These are phyloP conservation scores for Zygaena filipendulae DNA, from an alignment of 2,888 invertebrate species.

Conservation along the genomic window DNA sequence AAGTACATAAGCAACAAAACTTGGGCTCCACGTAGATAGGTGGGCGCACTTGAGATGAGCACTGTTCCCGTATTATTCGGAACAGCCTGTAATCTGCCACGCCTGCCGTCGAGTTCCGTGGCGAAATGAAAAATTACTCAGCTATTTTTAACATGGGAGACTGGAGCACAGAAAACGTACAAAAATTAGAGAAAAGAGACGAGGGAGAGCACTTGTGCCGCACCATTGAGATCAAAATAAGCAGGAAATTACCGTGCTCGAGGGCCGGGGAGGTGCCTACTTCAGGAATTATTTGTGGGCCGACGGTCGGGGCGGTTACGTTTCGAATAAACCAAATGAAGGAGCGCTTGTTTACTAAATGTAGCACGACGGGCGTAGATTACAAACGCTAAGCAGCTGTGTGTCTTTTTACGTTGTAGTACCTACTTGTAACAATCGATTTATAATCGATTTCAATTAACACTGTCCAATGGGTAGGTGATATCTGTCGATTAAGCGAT, in stretches of 20 bases:
- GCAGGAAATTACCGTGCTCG: constrained; percentile 62
- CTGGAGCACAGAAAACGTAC: constrained; percentile 62
- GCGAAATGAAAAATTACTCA: constrained; percentile 65
- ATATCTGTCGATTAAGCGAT: no score
- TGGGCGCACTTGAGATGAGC: constrained; percentile 50
- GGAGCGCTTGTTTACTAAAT: constrained; percentile 47
- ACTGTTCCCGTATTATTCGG: constrained; percentile 57
- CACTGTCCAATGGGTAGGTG: no score
- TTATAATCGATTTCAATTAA: no score
- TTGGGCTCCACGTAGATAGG: constrained; percentile 38
- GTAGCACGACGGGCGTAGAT: constrained; percentile 21
- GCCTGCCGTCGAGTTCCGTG: constrained; percentile 60
- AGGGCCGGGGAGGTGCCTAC: constrained; percentile 32
- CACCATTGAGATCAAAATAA: constrained; percentile 67
- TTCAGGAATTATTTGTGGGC: constrained; percentile 57
- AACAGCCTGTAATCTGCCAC: constrained; percentile 65
- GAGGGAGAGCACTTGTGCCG: constrained; percentile 63
- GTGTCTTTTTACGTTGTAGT: no score
- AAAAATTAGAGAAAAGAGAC: constrained; percentile 65
- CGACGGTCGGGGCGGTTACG: constrained; percentile 55
- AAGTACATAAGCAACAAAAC: constrained; percentile 47
- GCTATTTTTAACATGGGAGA: constrained; percentile 65
- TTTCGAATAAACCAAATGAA: constrained; percentile 59
- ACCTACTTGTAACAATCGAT: no score
- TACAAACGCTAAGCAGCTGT: constrained; percentile 23